Evolutionary conservation across 1,140 invertebrate species (phyloP), one percentile per base, ranked within the genome.

Genomic region (Cataglyphis hispanica): DNA sequence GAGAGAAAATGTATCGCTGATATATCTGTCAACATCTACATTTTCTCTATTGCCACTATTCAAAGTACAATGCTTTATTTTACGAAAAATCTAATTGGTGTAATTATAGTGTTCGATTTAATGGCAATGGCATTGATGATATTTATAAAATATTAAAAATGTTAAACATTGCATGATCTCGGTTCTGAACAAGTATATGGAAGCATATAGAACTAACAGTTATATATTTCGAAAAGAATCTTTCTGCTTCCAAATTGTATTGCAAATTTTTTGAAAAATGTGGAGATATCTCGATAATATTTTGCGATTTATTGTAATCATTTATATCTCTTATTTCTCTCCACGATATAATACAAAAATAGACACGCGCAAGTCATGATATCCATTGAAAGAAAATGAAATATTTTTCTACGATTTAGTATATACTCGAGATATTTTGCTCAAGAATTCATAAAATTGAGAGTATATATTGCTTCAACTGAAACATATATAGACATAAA

Each of bases 201-300:
- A 53, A 27, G 31, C 43, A 53, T 50, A 67, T 50, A 67, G 25
- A 78, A 53, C 40, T 11, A 25, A 46, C 13, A 43, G 1, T 7
- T 27, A 27, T 37, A 34, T n/a, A 50, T 66, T 63, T 5, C 7
- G 10, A 78, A 37, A 13, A 6, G 7, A 67, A 78, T 50, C 46
- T 53, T 53, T 66, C 6, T 37, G 27, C 60, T 78, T 76, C 74
- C 37, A 77, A 40, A 64, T 63, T 67, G n/a, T 67, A 66, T 66
- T 67, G 34, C 53, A 53, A 53, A 78, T 25, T 64, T 77, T 19
- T 4, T 40, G 22, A 64, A 31, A 61, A 2, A 11, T 2, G 6
- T 40, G 16, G 34, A 50, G 27, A 25, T 25, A 50, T 46, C n/a
- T 25, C 7, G 10, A n/a, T 6, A 27, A 76, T 66, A 25, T 31